phyloP scores from a whole-genome alignment of 2,888 invertebrate genomes.

The Rhagonycha lutea region DNA sequence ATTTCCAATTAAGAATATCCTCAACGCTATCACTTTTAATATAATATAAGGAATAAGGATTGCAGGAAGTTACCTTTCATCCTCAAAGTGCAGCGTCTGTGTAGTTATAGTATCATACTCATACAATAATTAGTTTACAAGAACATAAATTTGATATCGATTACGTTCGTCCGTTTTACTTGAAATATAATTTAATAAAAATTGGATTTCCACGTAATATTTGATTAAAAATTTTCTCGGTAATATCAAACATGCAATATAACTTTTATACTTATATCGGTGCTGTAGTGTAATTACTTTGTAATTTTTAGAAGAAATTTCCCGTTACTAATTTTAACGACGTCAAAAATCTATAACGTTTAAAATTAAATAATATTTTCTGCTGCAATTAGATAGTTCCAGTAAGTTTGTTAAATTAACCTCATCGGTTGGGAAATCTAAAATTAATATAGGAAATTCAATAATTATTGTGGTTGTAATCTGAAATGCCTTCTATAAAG shows the following conservation, averaged over 20 bases:
- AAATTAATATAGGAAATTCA: not conserved
- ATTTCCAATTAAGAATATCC: no score
- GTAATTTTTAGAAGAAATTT: not conserved
- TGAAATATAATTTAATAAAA: not conserved
- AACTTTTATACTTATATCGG: not conserved
- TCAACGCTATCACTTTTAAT: no score
- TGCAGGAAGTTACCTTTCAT: no score
- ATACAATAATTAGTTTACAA: no score
- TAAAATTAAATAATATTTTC: not conserved
- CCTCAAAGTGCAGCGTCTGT: no score
- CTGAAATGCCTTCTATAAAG: not conserved
- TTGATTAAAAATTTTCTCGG: not conserved
- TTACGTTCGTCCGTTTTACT: not conserved
- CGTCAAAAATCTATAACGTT: not conserved
- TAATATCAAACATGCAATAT: not conserved
- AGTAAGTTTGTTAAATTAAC: not conserved
- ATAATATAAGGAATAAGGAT: no score
- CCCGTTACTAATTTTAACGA: not conserved
- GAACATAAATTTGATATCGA: not conserved
- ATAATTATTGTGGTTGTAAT: not conserved
- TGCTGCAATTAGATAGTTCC: not conserved
- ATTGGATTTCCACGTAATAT: not conserved
- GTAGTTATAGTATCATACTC: no score
- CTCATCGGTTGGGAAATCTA: not conserved
- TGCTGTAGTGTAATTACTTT: not conserved